Percentiles rank a stretch among this genome's conserved stretches.
Evolutionary conservation across 2,113 vertebrate genomes (phyloP).

Genomic region (Coptodon rendalli): DNA sequence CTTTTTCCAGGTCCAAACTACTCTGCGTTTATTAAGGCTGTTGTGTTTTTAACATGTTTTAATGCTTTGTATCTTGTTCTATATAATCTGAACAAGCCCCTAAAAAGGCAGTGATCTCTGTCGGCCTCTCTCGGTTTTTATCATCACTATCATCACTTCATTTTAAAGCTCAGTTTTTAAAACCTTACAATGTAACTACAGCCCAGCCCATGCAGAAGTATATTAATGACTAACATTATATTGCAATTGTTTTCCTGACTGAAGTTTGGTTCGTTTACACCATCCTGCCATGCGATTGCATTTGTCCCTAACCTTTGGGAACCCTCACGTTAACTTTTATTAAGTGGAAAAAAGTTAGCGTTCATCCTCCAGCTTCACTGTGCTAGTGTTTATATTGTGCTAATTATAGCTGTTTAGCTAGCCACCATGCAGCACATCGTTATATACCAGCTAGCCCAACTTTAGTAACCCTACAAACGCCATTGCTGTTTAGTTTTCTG

Average conservation of each 20-base stretch:
- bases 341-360: not conserved
- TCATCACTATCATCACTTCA: not conserved
- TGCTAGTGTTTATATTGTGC: not conserved
- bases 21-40: not conserved
- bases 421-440: not conserved
- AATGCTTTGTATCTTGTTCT: not conserved
- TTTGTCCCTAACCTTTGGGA: not conserved
- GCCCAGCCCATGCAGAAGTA: not conserved
- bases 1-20: not conserved
- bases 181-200: not conserved
- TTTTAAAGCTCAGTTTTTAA: not conserved
- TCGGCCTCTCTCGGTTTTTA: not conserved
- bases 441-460: not conserved
- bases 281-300: not conserved
- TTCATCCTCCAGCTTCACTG: not conserved
- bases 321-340: not conserved
- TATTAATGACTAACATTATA: not conserved
- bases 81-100: not conserved
- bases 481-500: not conserved
- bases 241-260: not conserved
- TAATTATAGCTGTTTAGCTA: not conserved
- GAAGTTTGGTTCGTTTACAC: not conserved
- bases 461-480: not conserved
- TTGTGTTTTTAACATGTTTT: not conserved
- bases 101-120: not conserved